Evolutionary conservation across 2,797 vertebrate species (phyloP).

Genomic region (Microcaecilia unicolor): DNA sequence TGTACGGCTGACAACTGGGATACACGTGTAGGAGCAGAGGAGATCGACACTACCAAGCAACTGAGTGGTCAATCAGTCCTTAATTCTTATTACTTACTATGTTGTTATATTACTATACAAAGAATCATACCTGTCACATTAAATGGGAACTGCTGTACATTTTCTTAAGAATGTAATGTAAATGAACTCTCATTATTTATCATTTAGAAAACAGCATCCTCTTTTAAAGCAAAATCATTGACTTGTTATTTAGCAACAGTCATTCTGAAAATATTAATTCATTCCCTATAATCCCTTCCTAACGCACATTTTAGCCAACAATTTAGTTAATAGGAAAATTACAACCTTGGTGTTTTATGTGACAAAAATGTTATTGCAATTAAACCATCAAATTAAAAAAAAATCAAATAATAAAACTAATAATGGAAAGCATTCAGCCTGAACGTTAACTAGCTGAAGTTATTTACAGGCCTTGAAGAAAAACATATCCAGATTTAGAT

Average conservation of each 20-base stretch:
- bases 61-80: too few species aligned
- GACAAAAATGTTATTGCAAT: slow-evolving; percentile 66
- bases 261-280: slow-evolving; percentile 62
- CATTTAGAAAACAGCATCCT: slow-evolving; percentile 9
- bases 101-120: too few species aligned
- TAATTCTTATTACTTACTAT: too few species aligned
- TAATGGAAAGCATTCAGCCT: too few species aligned
- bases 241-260: slow-evolving; percentile 45
- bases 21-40: too few species aligned
- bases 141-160: not conserved
- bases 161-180: slow-evolving; percentile 1
- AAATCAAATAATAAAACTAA: slow-evolving; percentile 22
- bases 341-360: slow-evolving; percentile 54
- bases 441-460: too few species aligned
- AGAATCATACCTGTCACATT: not conserved
- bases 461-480: too few species aligned
- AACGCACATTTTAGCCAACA: slow-evolving; percentile 63
- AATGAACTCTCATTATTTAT: not conserved
- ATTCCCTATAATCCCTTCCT: slow-evolving; percentile 44
- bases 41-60: too few species aligned
- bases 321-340: slow-evolving; percentile 76
- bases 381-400: slow-evolving; percentile 50
- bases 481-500: too few species aligned
- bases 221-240: too few species aligned
- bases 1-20: too few species aligned